Percentiles rank a stretch among this genome's conserved stretches.
These are phyloP conservation scores for Conus canariensis DNA, from an alignment of 2,888 invertebrate genomes.

Conservation along the genomic window DNA sequence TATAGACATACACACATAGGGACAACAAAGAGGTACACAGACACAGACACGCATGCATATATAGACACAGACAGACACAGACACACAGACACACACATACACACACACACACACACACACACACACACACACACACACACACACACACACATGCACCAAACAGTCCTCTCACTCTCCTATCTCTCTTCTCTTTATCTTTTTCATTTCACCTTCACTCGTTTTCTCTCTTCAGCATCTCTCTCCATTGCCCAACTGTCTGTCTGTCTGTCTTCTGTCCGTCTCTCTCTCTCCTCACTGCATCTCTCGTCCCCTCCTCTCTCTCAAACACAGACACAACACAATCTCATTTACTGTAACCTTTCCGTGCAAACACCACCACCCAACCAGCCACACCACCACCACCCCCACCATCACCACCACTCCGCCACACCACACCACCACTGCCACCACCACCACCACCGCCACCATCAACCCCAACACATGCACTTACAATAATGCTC, in stretches of 20 bases:
- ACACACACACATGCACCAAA: neutral
- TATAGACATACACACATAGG: no score
- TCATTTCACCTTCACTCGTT: neutral
- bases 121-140: neutral
- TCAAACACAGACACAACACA: no score
- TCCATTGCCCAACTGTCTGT: neutral
- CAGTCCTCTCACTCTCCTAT: neutral
- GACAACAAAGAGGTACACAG: neutral
- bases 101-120: conserved; percentile 6
- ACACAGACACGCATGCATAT: neutral
- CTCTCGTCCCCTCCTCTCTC: neutral
- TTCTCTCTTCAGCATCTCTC: no score
- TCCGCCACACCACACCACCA: no score
- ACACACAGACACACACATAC: neutral
- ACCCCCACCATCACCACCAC: no score
- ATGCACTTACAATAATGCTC: no score
- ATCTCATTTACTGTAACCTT: no score
- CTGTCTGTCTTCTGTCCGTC: neutral
- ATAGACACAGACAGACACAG: neutral
- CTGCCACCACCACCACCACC: no score
- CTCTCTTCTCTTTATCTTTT: neutral
- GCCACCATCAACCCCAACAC: no score
- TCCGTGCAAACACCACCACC: no score
- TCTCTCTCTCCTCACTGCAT: neutral
- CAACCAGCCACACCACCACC: no score